Base-by-base conservation (phyloP, 2,888 invertebrate genomes). In the Coremacera marginata region DNA sequence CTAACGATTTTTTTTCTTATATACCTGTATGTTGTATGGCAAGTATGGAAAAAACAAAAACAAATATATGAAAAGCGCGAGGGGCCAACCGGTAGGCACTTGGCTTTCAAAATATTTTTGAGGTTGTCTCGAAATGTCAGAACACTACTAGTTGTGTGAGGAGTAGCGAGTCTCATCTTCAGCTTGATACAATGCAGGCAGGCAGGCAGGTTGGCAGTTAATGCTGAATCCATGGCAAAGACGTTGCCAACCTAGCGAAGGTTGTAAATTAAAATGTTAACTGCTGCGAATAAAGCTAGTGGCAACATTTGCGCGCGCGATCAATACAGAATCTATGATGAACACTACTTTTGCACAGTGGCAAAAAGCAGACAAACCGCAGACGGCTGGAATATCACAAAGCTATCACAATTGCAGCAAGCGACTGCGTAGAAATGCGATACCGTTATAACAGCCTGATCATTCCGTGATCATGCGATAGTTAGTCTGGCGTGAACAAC, bases 61-160 rank as follows among this genome's bases (percentile, higher is more conserved):
- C 37, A 37, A 37, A 37, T 1, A 37, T 51, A 25, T 25, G 7
- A 52, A 31, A 27, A 31, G 27, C 25, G 25, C 34, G 1, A 25
- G 14, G 11, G 25, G n/a, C 31, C 65, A 4, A 65, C 31, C 63
- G 63, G 31, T 19, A 27, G 34, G 63, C 31, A 65, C 63, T 65
- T 65, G 37, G 31, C 19, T 27, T 65, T 34, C n/a, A 44, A 34
- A 60, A 71, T 71, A 51, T 19, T 57, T 44, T 55, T 57, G 57
- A 71, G 60, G 71, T 71, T 57, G 44, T 34, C 22, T 31, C 19
- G 16, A 71, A 71, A 71, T 70, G 70, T 70, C 70, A 70, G 19
- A 71, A 37, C 19, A 22, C 44, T 70, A 44, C 70, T 16, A 19
- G 22, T 49, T 37, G 2, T 8, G 51, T 44, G 25, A n/a, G n/a